These are phyloP conservation scores for Gavialis gangeticus DNA, from an alignment of 2,113 vertebrate species.

Conservation along the genomic window DNA sequence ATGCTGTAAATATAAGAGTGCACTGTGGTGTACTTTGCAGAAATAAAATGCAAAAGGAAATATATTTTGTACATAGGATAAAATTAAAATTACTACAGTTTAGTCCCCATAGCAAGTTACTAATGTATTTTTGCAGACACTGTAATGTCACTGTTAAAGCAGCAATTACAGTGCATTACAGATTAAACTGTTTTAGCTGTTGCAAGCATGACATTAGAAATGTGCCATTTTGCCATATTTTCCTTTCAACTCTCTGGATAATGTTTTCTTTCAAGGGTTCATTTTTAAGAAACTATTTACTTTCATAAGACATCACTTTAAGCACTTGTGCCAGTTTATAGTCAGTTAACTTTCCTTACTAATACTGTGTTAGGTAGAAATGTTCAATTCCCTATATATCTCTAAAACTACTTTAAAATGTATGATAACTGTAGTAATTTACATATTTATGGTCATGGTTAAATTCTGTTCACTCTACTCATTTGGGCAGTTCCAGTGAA, in stretches of 20 bases:
- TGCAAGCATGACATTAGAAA: not conserved
- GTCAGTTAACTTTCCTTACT: not conserved
- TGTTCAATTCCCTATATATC: not conserved
- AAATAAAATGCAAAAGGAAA: not conserved
- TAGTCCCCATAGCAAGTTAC: constrained; percentile 4
- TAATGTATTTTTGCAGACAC: not conserved
- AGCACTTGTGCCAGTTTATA: not conserved
- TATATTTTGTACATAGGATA: not conserved
- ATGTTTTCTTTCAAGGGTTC: not conserved
- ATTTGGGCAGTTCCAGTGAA: not conserved
- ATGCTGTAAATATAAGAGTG: constrained; percentile 1
- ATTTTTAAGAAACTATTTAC: not conserved
- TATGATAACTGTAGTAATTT: not conserved
- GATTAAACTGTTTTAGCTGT: constrained; percentile 38
- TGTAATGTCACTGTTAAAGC: constrained; percentile 6
- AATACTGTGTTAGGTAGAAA: not conserved
- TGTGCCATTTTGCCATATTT: not conserved
- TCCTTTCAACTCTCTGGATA: not conserved
- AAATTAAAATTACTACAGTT: not conserved
- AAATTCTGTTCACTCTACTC: not conserved
- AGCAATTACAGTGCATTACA: constrained; percentile 5
- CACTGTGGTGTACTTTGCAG: not conserved
- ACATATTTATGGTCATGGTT: not conserved
- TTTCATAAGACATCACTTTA: not conserved
- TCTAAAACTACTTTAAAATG: not conserved